Evolutionary conservation across 1,140 invertebrate genomes (phyloP).

Genomic region (Cepaea nemoralis): DNA sequence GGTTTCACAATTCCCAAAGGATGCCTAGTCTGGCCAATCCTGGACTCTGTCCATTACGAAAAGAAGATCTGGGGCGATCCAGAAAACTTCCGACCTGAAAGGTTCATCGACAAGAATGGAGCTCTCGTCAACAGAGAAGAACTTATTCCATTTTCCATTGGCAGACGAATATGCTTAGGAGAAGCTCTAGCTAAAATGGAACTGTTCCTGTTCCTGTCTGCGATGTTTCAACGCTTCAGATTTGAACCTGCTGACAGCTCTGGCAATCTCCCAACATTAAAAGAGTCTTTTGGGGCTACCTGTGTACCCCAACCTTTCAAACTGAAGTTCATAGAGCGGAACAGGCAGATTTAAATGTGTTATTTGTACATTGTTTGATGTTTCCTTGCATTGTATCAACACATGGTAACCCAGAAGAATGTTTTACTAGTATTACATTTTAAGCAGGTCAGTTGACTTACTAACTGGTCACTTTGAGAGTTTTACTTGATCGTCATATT

Average conservation of each 20-base stretch:
- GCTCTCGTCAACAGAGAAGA: not conserved
- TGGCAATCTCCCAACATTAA: not conserved
- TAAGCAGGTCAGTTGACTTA: too few species aligned
- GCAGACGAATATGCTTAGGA: not conserved
- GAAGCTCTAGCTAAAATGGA: not conserved
- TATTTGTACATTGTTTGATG: too few species aligned
- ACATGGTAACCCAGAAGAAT: too few species aligned
- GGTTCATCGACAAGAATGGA: slow-evolving; percentile 69
- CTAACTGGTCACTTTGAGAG: too few species aligned
- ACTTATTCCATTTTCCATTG: not conserved
- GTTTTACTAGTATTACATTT: too few species aligned
- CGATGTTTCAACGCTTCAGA: not conserved
- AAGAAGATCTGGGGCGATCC: slow-evolving; percentile 77
- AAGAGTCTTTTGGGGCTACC: not conserved
- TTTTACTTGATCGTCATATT: too few species aligned
- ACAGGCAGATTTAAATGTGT: too few species aligned
- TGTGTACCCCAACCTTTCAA: not conserved
- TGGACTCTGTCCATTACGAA: slow-evolving; percentile 61
- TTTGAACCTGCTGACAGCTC: not conserved
- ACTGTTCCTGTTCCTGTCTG: not conserved
- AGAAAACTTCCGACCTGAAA: slow-evolving; percentile 79
- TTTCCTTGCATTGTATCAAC: too few species aligned
- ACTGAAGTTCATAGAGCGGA: not conserved
- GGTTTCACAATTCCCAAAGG: slow-evolving; percentile 64
- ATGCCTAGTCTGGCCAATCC: slow-evolving; percentile 54